These are phyloP conservation scores for Monopterus albus DNA, from an alignment of 2,113 vertebrate genomes.

Conservation along the genomic window DNA sequence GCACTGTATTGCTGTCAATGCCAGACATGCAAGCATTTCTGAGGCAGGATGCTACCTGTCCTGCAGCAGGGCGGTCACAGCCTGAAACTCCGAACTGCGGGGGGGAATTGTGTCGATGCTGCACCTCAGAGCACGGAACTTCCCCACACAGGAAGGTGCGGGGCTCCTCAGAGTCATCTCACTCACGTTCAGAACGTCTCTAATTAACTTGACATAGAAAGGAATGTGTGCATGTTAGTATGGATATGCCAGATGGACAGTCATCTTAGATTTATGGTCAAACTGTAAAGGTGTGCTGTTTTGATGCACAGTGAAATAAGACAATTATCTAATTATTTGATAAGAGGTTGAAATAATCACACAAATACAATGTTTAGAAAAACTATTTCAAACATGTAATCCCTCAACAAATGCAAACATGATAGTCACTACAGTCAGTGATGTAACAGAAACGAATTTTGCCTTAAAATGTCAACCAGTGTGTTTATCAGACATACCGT, in stretches of 20 bases:
- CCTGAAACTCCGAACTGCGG: slow-evolving; percentile 77
- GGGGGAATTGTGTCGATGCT: slow-evolving; percentile 81
- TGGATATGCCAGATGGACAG: not conserved
- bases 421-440: no score
- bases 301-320: no score
- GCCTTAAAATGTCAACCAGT: no score
- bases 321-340: no score
- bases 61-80: slow-evolving; percentile 69
- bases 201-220: slow-evolving; percentile 80
- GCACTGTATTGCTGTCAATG: not conserved
- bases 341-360: no score
- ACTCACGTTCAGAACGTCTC: slow-evolving; percentile 85
- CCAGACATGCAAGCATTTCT: not conserved
- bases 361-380: no score
- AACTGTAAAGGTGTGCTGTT: no score
- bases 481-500: not conserved
- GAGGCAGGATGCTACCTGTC: slow-evolving; percentile 47
- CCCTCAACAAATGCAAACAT: no score
- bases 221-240: not conserved
- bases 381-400: no score
- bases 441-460: no score
- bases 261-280: no score
- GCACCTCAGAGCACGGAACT: slow-evolving; percentile 88
- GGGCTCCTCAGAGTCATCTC: slow-evolving; percentile 82
- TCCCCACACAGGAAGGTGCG: slow-evolving; percentile 81